A percentile compares a stretch with the other conserved stretches of the same genome.
These are phyloP conservation scores for Brevimyrus niger DNA, from an alignment of 2,113 vertebrate species.

Conservation along the genomic window DNA sequence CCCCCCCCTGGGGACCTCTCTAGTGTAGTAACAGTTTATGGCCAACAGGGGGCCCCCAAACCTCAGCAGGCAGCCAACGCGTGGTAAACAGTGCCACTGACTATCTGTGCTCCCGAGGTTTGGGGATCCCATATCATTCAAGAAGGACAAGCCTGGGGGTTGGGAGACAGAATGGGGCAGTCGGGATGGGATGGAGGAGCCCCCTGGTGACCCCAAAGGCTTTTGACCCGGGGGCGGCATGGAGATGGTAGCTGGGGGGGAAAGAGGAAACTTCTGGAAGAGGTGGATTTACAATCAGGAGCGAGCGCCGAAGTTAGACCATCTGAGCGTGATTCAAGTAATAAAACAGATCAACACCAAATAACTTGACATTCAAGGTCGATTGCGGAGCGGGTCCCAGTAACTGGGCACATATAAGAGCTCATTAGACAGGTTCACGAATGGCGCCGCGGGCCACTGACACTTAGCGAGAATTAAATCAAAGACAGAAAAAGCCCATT, in stretches of 20 bases:
- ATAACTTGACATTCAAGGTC: background rate
- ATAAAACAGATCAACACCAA: background rate
- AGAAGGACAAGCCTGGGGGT: background rate
- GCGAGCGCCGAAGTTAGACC: background rate
- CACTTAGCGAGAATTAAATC: background rate
- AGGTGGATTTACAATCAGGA: background rate
- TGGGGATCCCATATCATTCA: background rate
- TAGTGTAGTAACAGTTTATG: background rate
- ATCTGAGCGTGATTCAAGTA: background rate
- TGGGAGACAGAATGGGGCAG: background rate
- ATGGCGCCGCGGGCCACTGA: background rate
- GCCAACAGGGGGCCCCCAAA: background rate
- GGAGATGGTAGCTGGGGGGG: background rate
- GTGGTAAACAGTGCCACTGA: background rate
- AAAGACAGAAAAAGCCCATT: background rate
- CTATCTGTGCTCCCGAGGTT: background rate
- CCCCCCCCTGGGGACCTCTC: background rate
- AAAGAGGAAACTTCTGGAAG: background rate
- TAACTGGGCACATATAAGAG: background rate
- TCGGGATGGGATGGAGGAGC: background rate
- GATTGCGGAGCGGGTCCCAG: background rate
- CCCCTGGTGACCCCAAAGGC: background rate
- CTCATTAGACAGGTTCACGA: background rate
- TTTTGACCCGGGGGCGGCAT: background rate
- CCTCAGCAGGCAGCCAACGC: background rate